Conservation (phyloP, 2,888 invertebrate genomes). For the Gastracanthus pulcherrimus region DNA sequence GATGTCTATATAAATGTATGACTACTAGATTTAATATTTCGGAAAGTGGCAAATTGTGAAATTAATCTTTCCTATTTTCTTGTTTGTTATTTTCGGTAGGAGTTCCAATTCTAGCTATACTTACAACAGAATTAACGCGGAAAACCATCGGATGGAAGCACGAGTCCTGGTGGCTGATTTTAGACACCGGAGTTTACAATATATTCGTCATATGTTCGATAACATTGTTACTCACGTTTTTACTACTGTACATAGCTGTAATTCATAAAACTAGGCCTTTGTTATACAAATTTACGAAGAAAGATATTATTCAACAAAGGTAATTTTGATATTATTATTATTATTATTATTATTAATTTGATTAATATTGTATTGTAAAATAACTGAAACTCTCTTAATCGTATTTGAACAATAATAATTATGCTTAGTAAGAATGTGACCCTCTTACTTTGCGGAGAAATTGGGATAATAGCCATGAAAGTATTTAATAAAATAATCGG, state of each 20-base stretch:
- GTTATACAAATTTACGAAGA: conserved; percentile 67
- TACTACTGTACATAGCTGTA: conserved; percentile 84
- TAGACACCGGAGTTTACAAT: conserved; percentile 81
- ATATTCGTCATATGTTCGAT: conserved; percentile 85
- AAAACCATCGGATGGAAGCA: conserved; percentile 81
- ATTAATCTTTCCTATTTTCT: too few species aligned
- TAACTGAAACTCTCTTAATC: background rate
- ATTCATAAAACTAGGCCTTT: conserved; percentile 76
- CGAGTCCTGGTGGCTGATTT: conserved; percentile 83
- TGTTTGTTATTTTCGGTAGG: conserved; percentile 76
- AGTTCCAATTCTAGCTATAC: conserved; percentile 83
- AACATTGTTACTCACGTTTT: conserved; percentile 84
- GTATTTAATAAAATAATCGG: conserved; percentile 28
- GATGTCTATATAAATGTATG: too few species aligned
- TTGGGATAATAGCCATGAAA: background rate
- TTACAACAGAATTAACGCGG: conserved; percentile 84
- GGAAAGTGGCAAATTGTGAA: background rate
- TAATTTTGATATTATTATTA: conserved; percentile 54
- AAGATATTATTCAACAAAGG: conserved; percentile 74
- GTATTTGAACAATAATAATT: background rate
- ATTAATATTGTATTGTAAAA: background rate
- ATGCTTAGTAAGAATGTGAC: background rate
- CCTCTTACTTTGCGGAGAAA: background rate
- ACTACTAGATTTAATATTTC: background rate
- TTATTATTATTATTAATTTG: background rate